Conservation (phyloP, 2,113 vertebrate genomes). For the Prinia subflava region DNA sequence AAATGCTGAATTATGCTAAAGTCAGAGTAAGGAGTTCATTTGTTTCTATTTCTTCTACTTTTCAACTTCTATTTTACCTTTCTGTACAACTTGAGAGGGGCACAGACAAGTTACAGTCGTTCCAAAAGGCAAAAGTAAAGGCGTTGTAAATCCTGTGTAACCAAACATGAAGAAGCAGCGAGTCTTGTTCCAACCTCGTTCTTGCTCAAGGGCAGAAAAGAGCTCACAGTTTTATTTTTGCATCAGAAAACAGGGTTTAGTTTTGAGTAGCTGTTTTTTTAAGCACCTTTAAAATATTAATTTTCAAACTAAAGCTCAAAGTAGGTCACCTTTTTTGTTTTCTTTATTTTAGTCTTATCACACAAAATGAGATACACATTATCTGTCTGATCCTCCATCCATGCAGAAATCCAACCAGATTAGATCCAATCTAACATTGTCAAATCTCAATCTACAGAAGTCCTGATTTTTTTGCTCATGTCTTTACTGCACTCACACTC, state of each 20-base stretch:
- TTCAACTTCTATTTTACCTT: neutral
- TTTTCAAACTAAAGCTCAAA: neutral
- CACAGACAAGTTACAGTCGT: neutral
- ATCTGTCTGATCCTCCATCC: neutral
- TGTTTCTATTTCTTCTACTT: neutral
- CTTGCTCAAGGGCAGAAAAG: neutral
- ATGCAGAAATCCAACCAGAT: neutral
- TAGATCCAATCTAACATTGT: no score
- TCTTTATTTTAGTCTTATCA: neutral
- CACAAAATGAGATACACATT: neutral
- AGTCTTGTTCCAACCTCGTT: fast-evolving
- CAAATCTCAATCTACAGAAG: neutral
- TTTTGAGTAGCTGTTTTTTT: neutral
- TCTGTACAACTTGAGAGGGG: neutral
- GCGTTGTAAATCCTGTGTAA: neutral
- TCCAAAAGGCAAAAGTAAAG: neutral
- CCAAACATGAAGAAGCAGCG: neutral
- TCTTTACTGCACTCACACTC: neutral
- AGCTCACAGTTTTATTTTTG: neutral
- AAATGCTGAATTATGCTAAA: conserved; percentile 89
- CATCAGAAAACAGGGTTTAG: neutral
- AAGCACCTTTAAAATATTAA: neutral
- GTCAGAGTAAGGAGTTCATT: conserved; percentile 64
- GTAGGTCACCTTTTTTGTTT: neutral
- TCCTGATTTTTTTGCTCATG: neutral